Evolutionary conservation across 1,140 invertebrate species (phyloP), one percentile per base, ranked within the genome.

Genomic region (Sycophila sp.): DNA sequence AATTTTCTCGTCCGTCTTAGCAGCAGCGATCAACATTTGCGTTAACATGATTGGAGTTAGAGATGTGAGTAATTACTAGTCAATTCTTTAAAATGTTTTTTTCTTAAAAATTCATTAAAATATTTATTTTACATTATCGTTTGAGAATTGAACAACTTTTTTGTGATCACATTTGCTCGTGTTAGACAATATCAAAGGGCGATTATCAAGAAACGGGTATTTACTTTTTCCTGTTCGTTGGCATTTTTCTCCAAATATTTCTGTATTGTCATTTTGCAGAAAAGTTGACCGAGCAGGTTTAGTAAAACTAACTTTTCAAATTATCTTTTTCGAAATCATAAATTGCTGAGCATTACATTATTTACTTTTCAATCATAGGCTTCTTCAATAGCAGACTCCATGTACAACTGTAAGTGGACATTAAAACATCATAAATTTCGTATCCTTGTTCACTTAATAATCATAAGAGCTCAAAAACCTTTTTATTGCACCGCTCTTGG

Each of bases 401-500:
- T 17, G 5, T 56, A 56, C n/a, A 56, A 56, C 13, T n/a, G 19
- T 6, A 13, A 53, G 15, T 53, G 49, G 49, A 28, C 49, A 13
- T 15, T 8, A 53, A 34, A 34, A 34, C 15, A 56, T 56, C 11
- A 19, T 11, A 56, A 56, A 22, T 19, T 56, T 24, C 1, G 53
- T 2, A 1, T 36, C 2, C 22, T 19, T n/a, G 15, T 56, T 8
- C n/a, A 34, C 0, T 7, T 36, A 7, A 32, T 56, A 6, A 56
- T 56, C 8, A 5, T 56, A 13, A 32, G 32, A 22, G 17, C 53
- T 0, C 53, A 56, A 19, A 56, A 56, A 34, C 53, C 53, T 19
- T 56, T 56, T 34, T 36, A 17, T 11, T 56, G 53, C n/a, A 56
- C 53, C 10, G 53, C 53, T 5, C 34, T 10, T 56, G 53, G 53